A percentile compares a stretch with the other conserved stretches of the same genome.
phyloP scores from a whole-genome alignment of 1,140 invertebrate species.

The Nixonia krombeini region DNA sequence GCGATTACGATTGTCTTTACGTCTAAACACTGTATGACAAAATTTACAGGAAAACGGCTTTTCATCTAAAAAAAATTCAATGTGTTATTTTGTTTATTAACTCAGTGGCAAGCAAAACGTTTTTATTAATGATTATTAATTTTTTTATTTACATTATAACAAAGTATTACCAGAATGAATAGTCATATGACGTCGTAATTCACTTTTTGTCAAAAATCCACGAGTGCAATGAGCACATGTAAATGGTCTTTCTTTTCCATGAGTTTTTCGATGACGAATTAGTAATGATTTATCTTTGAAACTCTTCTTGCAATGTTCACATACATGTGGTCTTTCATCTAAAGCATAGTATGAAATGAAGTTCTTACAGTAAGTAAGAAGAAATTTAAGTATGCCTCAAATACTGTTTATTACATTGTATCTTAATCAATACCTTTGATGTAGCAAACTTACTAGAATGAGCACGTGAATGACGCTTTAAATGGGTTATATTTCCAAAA shows the following conservation, averaged over 20 bases:
- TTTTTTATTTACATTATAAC: too few species aligned
- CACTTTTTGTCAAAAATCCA: slow-evolving; percentile 65
- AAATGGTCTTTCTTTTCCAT: slow-evolving; percentile 64
- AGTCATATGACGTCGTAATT: slow-evolving; percentile 61
- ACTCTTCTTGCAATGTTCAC: slow-evolving; percentile 62
- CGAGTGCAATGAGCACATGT: slow-evolving; percentile 60
- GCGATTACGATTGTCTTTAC: slow-evolving; percentile 70
- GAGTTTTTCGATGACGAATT: slow-evolving; percentile 61
- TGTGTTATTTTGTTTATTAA: too few species aligned
- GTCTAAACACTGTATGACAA: slow-evolving; percentile 66
- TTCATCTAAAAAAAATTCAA: slow-evolving; percentile 56
- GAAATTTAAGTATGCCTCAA: too few species aligned
- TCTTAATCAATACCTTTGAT: too few species aligned
- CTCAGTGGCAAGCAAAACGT: too few species aligned
- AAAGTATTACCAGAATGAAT: slow-evolving; percentile 65
- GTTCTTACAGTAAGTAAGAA: slow-evolving; percentile 9
- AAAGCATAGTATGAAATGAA: slow-evolving; percentile 26
- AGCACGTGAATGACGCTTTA: slow-evolving; percentile 62
- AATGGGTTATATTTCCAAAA: slow-evolving; percentile 58
- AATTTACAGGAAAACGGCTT: slow-evolving; percentile 68
- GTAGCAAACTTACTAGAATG: slow-evolving; percentile 65
- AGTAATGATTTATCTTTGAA: slow-evolving; percentile 66
- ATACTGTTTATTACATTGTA: too few species aligned
- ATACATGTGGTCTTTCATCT: slow-evolving; percentile 61
- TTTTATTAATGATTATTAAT: too few species aligned